These are phyloP conservation scores for Drosophila picticornis DNA, from an alignment of 2,888 invertebrate species.

Conservation along the genomic window DNA sequence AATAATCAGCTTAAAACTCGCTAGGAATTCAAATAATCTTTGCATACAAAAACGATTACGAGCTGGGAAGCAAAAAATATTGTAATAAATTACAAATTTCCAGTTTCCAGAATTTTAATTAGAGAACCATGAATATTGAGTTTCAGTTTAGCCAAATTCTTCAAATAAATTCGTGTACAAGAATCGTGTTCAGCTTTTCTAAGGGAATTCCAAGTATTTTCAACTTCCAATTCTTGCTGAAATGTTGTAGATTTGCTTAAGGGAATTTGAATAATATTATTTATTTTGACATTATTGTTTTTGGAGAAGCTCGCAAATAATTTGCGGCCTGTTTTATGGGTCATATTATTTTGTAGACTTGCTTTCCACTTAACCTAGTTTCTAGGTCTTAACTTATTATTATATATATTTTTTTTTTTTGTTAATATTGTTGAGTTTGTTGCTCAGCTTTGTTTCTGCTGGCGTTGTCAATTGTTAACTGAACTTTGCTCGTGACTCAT, in stretches of 20 bases:
- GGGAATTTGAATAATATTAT: conserved; percentile 65
- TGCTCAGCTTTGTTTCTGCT: conserved; percentile 12
- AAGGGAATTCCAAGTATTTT: conserved; percentile 19
- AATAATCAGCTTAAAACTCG: background rate
- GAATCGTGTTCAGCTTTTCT: conserved; percentile 2
- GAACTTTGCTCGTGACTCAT: conserved; percentile 49
- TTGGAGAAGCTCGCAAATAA: conserved; percentile 40
- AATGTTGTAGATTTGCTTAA: conserved; percentile 23
- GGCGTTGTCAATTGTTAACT: conserved; percentile 6
- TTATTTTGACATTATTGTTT: conserved; percentile 43
- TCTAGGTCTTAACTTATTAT: conserved; percentile 31
- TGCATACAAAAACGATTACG: background rate
- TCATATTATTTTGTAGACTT: conserved; percentile 16
- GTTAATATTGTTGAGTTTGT: conserved; percentile 16
- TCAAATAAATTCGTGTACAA: background rate
- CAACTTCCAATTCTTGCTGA: background rate
- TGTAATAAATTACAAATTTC: background rate
- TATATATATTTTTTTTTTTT: conserved; percentile 9
- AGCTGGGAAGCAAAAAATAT: background rate
- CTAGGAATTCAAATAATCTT: background rate
- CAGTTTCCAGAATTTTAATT: background rate
- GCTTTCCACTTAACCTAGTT: conserved; percentile 68
- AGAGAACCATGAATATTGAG: background rate
- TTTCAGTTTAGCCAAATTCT: background rate
- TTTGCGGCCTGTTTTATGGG: conserved; percentile 36